Evolutionary conservation across 1,140 invertebrate species (phyloP).

Genomic region (Pinna nobilis): DNA sequence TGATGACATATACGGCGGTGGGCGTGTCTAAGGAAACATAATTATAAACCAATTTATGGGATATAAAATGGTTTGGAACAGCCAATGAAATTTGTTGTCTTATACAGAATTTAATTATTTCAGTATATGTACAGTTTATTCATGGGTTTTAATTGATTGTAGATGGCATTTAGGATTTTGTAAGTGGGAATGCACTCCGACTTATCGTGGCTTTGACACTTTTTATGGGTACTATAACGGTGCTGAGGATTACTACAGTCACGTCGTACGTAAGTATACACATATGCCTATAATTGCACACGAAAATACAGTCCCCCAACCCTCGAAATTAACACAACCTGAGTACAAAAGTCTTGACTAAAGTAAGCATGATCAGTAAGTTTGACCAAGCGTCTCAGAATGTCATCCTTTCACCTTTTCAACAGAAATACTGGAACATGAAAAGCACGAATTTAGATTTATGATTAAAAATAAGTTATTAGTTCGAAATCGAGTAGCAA

Average conservation of each 20-base stretch:
- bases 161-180: slow-evolving; percentile 78
- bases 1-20: too few relatives aligned
- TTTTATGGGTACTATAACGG: slow-evolving; percentile 76
- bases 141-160: slow-evolving; percentile 11
- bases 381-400: not conserved
- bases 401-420: not conserved
- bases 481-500: too few relatives aligned
- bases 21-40: too few relatives aligned
- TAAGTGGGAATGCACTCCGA: slow-evolving; percentile 75
- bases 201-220: slow-evolving; percentile 76
- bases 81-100: too few relatives aligned
- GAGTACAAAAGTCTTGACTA: not conserved
- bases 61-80: too few relatives aligned
- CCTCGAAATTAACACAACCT: not conserved
- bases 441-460: too few relatives aligned
- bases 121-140: too few relatives aligned
- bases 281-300: not conserved
- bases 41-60: too few relatives aligned
- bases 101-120: too few relatives aligned
- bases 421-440: not conserved
- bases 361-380: not conserved
- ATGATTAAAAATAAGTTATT: too few relatives aligned
- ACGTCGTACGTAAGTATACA: slow-evolving; percentile 50
- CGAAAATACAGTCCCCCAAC: not conserved
- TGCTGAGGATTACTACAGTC: slow-evolving; percentile 69